Base-by-base conservation (phyloP, 2,113 vertebrate genomes). In the Pogonocichla stellata region DNA sequence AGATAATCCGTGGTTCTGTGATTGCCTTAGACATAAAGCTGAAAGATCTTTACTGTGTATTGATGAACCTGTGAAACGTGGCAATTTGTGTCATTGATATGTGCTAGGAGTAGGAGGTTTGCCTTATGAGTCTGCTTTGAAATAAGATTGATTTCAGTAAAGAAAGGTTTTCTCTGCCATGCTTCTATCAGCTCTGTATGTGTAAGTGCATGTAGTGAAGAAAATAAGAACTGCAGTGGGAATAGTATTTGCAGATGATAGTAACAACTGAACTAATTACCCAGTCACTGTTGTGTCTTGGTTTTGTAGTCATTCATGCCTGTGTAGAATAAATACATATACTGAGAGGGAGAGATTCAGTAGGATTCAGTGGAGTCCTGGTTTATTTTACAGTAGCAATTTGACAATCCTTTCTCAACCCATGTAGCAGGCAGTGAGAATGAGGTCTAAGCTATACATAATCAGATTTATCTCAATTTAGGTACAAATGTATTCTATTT, bases 381-480 rank as follows among this genome's bases (percentile, higher is more conserved):
- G 4, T n/a, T 67, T 47, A 58, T 75, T 82, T 54, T 56, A 26
- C 40, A 61, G 8, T 3, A 67, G 48, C 26, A 48, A 34, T 91
- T 77, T 89, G 48, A 64, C 19, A 71, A 6, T 75, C n/a, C 40
- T 40, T 84, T 84, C 57, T 72, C 11, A 48, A 87, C 5, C 15
- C 24, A 7, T 20, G 25, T 86, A n/a, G 6, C 61, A 92, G 42
- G 45, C 61, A 79, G n/a, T 57, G n/a, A 91, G 65, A 83, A 18
- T 45, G 53, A 89, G 23, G 14, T 69, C 36, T 71, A 57, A 42
- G 18, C 28, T 91, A 48, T 69, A 53, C 57, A 75, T 36, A 62
- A 60, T 85, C 45, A 62, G 38, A 48, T 91, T 86, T 85, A 53
- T 78, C 74, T 93, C 80, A 90, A 83, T 87, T 88, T 88, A 66